Evolutionary conservation across 2,888 invertebrate genomes (phyloP), one percentile per base, ranked within the genome.

Genomic region (Diarsia brunnea): DNA sequence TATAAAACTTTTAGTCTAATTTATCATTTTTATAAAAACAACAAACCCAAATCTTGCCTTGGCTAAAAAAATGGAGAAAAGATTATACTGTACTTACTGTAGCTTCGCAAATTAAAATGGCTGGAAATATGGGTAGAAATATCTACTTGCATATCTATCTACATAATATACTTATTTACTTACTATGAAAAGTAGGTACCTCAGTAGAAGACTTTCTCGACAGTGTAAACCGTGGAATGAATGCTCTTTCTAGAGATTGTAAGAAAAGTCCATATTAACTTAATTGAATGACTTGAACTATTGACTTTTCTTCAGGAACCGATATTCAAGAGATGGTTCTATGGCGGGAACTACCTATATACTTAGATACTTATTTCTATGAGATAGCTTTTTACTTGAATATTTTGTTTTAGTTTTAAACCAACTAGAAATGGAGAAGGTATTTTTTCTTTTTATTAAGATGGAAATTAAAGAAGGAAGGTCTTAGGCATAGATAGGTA

Each of bases 221-320:
- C 21, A 45, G 24, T 49, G 31, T 55, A 55, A 67, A 27, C 70
- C 61, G 49, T 66, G 67, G 69, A 69, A 72, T 69, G 65, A 51
- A 45, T 21, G 16, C 19, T 81, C 51, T 84, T 81, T 75, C 64
- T 49, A 10, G 14, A 66, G 67, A 67, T 63, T 61, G 43, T 45
- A 24, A 69, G 66, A 16, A 55, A 78, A 53, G 67, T 73, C 61
- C 43, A 65, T 71, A 80, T 69, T 73, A 71, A 87, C 74, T 78
- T 84, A 67, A 69, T 73, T 75, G 58, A 79, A 78, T 75, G 73
- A 77, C 69, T 79, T 65, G 73, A 78, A 71, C 73, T 79, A 73
- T 75, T 81, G 69, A 69, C 60, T 72, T 61, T 51, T 71, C 49
- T 55, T 14, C 8, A 69, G n/a, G 24, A 78, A 49, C 16, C 38